Percentiles rank a stretch among this genome's conserved stretches.
phyloP scores from a whole-genome alignment of 2,113 vertebrate genomes.

The Boleophthalmus pectinirostris region DNA sequence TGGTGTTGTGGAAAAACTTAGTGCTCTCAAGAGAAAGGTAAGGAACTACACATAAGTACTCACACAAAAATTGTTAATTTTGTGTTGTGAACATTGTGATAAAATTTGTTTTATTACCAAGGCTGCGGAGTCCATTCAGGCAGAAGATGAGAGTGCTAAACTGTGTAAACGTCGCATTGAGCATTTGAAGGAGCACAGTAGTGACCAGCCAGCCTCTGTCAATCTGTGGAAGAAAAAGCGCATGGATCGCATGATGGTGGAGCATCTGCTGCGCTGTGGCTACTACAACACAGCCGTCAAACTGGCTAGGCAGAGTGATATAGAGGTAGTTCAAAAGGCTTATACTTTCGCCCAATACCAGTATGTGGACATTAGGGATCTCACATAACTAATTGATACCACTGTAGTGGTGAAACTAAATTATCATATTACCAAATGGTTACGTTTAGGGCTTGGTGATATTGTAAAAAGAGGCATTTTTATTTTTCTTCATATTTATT shows the following conservation, averaged over 20 bases:
- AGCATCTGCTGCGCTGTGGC: slow-evolving; percentile 94
- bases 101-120: slow-evolving; percentile 42
- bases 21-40: slow-evolving; percentile 96
- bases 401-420: neutral
- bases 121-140: slow-evolving; percentile 98
- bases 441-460: no score
- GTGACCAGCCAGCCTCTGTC: slow-evolving; percentile 90
- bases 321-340: slow-evolving; percentile 81
- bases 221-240: slow-evolving; percentile 97
- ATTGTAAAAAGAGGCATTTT: neutral
- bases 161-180: slow-evolving; percentile 96
- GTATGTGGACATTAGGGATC: neutral
- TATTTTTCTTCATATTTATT: no score
- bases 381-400: neutral
- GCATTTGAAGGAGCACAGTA: slow-evolving; percentile 97
- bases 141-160: slow-evolving; percentile 97
- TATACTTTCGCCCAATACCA: neutral
- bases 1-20: slow-evolving; percentile 97
- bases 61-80: neutral
- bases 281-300: slow-evolving; percentile 98
- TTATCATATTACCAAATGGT: no score
- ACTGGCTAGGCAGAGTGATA: slow-evolving; percentile 93
- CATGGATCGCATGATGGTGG: slow-evolving; percentile 99
- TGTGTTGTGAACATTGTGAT: neutral
- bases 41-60: neutral